These are phyloP conservation scores for Micrastur ruficollis DNA, from an alignment of 2,797 vertebrate species.

Conservation along the genomic window DNA sequence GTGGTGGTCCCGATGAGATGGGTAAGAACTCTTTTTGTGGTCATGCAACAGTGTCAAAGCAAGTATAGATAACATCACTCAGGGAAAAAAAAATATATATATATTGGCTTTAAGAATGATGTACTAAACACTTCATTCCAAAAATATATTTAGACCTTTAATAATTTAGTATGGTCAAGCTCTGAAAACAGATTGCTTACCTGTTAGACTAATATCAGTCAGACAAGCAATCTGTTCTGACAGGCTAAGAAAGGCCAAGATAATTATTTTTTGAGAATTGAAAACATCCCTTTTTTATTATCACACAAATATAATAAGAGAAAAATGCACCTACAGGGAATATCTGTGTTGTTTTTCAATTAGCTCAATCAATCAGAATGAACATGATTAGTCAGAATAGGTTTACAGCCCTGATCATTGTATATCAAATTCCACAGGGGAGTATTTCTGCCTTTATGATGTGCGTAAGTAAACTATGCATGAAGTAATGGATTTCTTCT, in stretches of 20 bases:
- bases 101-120: background rate
- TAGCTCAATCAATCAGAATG: constrained; percentile 63
- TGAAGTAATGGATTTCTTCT: constrained; percentile 18
- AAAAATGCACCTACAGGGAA: constrained; percentile 36
- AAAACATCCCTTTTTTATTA: constrained; percentile 47
- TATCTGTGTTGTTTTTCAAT: constrained; percentile 59
- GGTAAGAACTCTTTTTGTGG: background rate
- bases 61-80: background rate
- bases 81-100: background rate
- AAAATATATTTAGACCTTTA: background rate
- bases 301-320: constrained; percentile 57
- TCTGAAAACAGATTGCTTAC: constrained; percentile 29
- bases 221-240: constrained; percentile 21
- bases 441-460: constrained; percentile 7
- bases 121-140: background rate
- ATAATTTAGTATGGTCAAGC: background rate
- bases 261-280: constrained; percentile 49
- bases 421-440: background rate
- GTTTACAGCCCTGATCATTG: background rate
- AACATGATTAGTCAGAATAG: constrained; percentile 53
- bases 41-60: background rate
- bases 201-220: constrained; percentile 7
- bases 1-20: background rate
- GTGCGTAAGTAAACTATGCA: constrained; percentile 14
- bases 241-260: constrained; percentile 10